Percentiles rank a stretch among this genome's conserved stretches.
These are phyloP conservation scores for Camarhynchus parvulus DNA, from an alignment of 2,113 vertebrate genomes.

Conservation along the genomic window DNA sequence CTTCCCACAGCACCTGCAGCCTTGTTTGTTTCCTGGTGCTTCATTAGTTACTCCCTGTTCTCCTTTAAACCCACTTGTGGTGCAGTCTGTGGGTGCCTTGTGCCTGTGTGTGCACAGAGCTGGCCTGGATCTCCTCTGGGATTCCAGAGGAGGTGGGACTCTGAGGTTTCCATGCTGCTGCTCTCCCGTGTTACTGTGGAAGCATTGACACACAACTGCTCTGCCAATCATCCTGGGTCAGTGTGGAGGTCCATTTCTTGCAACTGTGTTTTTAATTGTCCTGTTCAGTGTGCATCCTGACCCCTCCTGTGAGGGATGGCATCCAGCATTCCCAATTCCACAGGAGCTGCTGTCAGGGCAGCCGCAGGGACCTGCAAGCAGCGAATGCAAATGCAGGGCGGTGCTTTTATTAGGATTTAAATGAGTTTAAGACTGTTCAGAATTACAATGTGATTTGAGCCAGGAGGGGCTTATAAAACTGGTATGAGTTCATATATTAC, in stretches of 20 bases:
- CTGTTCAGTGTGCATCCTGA: background rate
- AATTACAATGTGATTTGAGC: slow-evolving; percentile 61
- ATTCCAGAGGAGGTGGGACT: background rate
- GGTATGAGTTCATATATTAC: slow-evolving; percentile 21
- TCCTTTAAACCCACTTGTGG: background rate
- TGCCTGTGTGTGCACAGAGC: background rate
- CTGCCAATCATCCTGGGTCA: background rate
- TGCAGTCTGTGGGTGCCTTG: background rate
- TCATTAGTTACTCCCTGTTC: background rate
- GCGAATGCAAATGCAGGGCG: slow-evolving; percentile 48
- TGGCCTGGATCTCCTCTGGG: background rate
- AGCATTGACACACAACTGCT: background rate
- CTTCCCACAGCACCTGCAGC: background rate
- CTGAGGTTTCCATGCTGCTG: background rate
- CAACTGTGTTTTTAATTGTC: background rate
- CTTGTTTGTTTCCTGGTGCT: background rate
- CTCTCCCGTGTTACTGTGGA: background rate
- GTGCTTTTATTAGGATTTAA: slow-evolving; percentile 71
- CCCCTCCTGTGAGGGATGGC: background rate
- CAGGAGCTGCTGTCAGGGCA: background rate
- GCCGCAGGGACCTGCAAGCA: background rate
- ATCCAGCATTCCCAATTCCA: slow-evolving; percentile 18
- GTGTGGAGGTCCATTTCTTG: background rate
- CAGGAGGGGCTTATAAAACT: slow-evolving; percentile 54
- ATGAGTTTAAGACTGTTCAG: slow-evolving; percentile 64